Conservation (phyloP, 2,797 vertebrate genomes). For the Mormyrus hasselquistii region DNA sequence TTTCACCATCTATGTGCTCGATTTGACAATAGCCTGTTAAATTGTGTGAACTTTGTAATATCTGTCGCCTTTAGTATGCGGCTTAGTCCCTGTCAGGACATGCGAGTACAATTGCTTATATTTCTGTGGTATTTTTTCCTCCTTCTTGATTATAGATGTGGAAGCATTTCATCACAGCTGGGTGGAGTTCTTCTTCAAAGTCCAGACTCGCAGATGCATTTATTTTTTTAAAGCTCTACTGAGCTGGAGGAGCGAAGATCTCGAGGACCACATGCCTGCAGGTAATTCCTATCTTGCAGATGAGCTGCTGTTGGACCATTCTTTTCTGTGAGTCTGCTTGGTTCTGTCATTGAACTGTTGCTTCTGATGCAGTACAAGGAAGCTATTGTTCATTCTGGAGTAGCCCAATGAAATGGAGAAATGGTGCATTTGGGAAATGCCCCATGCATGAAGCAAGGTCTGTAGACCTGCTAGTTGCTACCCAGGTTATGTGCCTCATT, state of each 20-base stretch:
- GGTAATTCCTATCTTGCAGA: not conserved
- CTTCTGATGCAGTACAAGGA: not conserved
- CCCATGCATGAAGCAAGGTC: not conserved
- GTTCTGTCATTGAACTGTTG: not conserved
- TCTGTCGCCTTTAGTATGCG: not conserved
- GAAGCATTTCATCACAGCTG: not conserved
- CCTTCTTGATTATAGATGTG: slow-evolving; percentile 6
- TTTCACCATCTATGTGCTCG: not conserved
- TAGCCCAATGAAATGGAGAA: not conserved
- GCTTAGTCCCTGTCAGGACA: not conserved
- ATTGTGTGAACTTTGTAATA: not conserved
- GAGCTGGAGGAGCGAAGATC: slow-evolving; percentile 3
- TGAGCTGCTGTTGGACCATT: not conserved
- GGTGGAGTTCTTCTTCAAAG: not conserved
- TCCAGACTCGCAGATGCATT: not conserved
- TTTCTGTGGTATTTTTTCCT: not conserved
- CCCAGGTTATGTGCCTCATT: not conserved
- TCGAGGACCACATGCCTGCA: not conserved
- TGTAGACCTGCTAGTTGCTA: not conserved
- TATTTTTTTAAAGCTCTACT: not conserved
- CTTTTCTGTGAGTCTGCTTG: not conserved
- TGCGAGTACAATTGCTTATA: not conserved
- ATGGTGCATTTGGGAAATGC: not conserved
- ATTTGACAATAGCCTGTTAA: not conserved
- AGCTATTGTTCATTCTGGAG: not conserved